Base-by-base conservation (phyloP, 2,113 vertebrate genomes). In the Sprattus sprattus region DNA sequence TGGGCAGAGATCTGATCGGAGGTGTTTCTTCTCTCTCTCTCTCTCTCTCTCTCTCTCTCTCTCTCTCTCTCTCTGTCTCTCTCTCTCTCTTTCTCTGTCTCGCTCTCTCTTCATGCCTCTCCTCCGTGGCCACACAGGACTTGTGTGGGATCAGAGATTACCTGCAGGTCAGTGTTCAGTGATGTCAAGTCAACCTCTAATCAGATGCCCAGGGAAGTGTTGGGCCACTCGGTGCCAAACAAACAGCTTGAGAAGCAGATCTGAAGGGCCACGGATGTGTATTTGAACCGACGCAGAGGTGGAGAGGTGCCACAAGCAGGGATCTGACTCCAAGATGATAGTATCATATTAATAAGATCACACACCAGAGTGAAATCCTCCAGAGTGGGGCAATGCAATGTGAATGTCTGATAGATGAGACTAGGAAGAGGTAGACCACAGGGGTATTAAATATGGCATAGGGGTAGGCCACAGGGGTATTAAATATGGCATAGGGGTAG, bases 261-360 rank as follows among this genome's bases (percentile, higher is more conserved):
- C 44, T 11, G 10, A 32, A 4, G 32, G 10, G 28, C 13, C 11
- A 6, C 5, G 71, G 71, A 78, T 78, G 71, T 78, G 39, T 78
- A 78, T 78, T 78, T 15, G 20, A 78, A 39, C 28, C 71, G 71
- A 78, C 28, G 71, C 10, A 4, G 71, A 9, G 71, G 71, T 39
- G 71, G 71, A 78, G 71, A 44, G 28, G 71, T 78, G 71, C 71
- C 71, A 78, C 71, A 11, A 9, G 10, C 28, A 15, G 71, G 71
- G 28, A 16, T 78, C 11, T 5, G 9, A 39, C 15, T 78, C 11
- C 28, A 32, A 78, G 10, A 78, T 78, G 25, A 71, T 71, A 71
- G 28, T 39, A 78, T 15, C 28, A 78, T 78, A 15, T 78, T 78
- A 78, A 78, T 78, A 78, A 78, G 71, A 78, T 78, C 71, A 44